Percentiles rank a stretch among this genome's conserved stretches.
Evolutionary conservation across 1,140 invertebrate genomes (phyloP).

Genomic region (Ridgeia piscesae): DNA sequence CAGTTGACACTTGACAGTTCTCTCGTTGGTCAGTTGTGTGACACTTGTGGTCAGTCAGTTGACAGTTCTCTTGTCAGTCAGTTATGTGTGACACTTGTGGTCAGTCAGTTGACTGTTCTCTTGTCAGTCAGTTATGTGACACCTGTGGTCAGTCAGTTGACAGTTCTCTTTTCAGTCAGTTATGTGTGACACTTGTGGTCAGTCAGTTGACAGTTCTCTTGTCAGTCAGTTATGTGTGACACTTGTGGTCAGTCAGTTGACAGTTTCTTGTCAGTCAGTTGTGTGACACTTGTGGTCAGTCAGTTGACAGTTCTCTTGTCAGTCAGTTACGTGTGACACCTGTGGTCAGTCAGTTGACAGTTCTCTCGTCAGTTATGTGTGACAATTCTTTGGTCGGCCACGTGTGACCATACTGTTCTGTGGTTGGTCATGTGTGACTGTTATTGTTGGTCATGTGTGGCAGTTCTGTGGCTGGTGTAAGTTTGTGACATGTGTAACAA

Average conservation of each 20-base stretch:
- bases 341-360: not conserved
- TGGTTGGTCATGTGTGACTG: not conserved
- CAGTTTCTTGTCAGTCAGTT: not conserved
- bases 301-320: not conserved
- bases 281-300: not conserved
- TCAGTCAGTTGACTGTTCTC: too few relatives aligned
- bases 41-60: too few relatives aligned
- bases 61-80: too few relatives aligned
- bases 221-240: not conserved
- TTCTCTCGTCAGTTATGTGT: not conserved
- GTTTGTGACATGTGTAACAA: not conserved
- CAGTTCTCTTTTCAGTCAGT: not conserved
- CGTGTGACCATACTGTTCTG: not conserved
- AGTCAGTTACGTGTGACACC: not conserved
- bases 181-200: not conserved
- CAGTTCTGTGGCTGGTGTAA: not conserved
- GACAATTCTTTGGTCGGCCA: not conserved
- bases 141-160: too few relatives aligned
- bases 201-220: not conserved
- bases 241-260: not conserved
- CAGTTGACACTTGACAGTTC: too few relatives aligned
- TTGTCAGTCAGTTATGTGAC: too few relatives aligned
- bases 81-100: too few relatives aligned
- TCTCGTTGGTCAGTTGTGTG: too few relatives aligned
- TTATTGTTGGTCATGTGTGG: not conserved